Evolutionary conservation across 1,140 invertebrate species (phyloP), one percentile per base, ranked within the genome.

Genomic region (Steinernema khuongi): DNA sequence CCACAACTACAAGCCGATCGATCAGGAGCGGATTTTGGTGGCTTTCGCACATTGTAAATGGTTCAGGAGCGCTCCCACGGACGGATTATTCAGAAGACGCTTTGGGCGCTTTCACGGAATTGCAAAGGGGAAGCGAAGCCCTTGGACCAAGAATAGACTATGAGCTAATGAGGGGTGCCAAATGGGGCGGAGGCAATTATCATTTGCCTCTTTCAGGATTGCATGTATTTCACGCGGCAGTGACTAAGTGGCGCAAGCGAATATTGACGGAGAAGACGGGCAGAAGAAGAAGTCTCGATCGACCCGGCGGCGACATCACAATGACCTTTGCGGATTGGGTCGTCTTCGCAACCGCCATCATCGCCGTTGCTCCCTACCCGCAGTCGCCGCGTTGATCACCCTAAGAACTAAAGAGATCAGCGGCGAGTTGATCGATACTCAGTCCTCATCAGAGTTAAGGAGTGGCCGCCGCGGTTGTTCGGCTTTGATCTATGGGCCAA

Each of bases 171-270:
- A n/a, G n/a, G n/a, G n/a, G n/a, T n/a, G n/a, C n/a, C n/a, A n/a
- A n/a, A n/a, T n/a, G n/a, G n/a, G n/a, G n/a, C n/a, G n/a, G n/a
- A n/a, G n/a, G n/a, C n/a, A n/a, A n/a, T n/a, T n/a, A n/a, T n/a
- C n/a, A 11, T 41, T 41, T 11, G n/a, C 7, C 7, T 7, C 36
- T 41, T 41, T 41, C n/a, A 41, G 7, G n/a, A n/a, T 60, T 60
- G 11, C 50, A 60, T 7, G 7, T 22, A 60, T 60, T 60, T 60
- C 50, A 60, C 50, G 50, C 50, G 50, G 50, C 11, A 60, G 50
- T 60, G 50, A 60, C 50, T 60, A 60, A 60, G 50, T 60, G 50
- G 50, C 50, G 50, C 50, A 60, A 60, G 50, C 50, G 26, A 60
- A 60, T 60, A 60, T 60, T 60, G 50, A 22, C 50, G 50, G 4